These are phyloP conservation scores for Scaptomyza pallida DNA, from an alignment of 1,140 invertebrate species.

Conservation along the genomic window DNA sequence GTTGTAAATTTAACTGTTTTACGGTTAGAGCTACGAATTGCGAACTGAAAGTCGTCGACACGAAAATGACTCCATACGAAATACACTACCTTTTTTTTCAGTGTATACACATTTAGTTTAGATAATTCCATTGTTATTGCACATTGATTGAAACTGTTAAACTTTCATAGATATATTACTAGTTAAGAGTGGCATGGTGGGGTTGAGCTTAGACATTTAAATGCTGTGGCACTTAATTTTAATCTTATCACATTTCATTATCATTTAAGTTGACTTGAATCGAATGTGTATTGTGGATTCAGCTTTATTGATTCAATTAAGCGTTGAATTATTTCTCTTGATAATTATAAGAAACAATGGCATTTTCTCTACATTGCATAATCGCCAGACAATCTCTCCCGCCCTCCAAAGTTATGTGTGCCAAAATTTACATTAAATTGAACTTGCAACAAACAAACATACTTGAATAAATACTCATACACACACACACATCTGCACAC, in stretches of 20 bases:
- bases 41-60: conserved; percentile 5
- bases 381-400: conserved; percentile 11
- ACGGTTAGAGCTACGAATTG: too few species aligned
- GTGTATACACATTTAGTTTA: too few species aligned
- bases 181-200: too few species aligned
- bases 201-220: conserved; percentile 39
- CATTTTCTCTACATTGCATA: conserved; percentile 37
- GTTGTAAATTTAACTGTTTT: conserved; percentile 83
- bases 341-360: conserved; percentile 47
- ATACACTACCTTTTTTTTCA: too few species aligned
- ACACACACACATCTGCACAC: conserved; percentile 12
- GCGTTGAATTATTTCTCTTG: conserved; percentile 31
- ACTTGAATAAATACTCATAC: not conserved
- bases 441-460: conserved; percentile 39
- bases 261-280: conserved; percentile 12
- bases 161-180: too few species aligned
- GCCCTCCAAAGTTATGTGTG: conserved; percentile 33
- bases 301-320: conserved; percentile 51
- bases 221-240: conserved; percentile 24
- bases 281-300: conserved; percentile 32
- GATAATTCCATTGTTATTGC: too few species aligned
- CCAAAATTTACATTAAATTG: conserved; percentile 70
- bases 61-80: conserved; percentile 10
- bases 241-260: conserved; percentile 36
- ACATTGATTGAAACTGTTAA: too few species aligned